Conservation (phyloP, 1,140 invertebrate genomes). For the Brachionus angularis region DNA sequence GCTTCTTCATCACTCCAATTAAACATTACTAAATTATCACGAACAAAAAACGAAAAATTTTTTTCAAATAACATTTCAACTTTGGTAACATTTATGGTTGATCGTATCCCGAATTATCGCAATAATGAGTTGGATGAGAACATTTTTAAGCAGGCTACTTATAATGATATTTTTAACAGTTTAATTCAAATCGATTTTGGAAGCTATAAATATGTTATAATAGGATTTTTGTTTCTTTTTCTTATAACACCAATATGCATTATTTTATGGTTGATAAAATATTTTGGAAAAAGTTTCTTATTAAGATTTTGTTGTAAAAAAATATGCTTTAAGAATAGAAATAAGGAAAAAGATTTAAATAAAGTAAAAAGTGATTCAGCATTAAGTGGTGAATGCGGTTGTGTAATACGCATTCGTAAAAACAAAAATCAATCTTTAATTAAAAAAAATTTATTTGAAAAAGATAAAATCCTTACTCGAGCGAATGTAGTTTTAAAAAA, state of each 20-base stretch:
- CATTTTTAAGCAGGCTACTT: not conserved
- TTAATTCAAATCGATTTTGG: conserved; percentile 15
- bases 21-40: too few species aligned
- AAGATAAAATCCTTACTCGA: not conserved
- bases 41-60: too few species aligned
- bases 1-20: too few species aligned
- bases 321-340: not conserved
- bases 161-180: not conserved
- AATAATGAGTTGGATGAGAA: too few species aligned
- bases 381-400: conserved; percentile 24
- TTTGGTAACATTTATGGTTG: too few species aligned
- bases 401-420: not conserved
- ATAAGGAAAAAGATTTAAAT: not conserved
- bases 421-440: not conserved
- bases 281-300: not conserved
- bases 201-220: not conserved
- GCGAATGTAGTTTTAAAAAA: too few species aligned
- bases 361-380: not conserved
- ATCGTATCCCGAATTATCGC: too few species aligned
- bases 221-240: conserved; percentile 22
- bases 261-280: conserved; percentile 30
- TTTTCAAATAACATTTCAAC: too few species aligned
- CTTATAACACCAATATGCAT: not conserved
- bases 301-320: not conserved
- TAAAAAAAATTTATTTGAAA: not conserved